Evolutionary conservation across 2,113 vertebrate genomes (phyloP).

Genomic region (Lonchura striata): DNA sequence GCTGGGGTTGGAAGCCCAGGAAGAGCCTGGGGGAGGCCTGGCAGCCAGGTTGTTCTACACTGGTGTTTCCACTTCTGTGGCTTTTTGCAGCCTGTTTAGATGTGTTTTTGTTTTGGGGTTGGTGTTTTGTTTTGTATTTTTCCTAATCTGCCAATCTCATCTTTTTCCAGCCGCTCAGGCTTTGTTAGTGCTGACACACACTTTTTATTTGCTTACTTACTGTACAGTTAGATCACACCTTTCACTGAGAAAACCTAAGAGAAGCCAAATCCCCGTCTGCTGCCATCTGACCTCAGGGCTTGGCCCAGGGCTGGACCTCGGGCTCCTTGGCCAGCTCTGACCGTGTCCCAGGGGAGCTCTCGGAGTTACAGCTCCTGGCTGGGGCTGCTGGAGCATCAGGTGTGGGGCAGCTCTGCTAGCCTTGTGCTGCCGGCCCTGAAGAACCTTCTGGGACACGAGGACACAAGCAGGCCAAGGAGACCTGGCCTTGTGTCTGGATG

Average conservation of each 20-base stretch:
- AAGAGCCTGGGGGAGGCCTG: background rate
- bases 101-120: background rate
- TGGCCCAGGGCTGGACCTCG: background rate
- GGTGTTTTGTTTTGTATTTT: background rate
- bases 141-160: background rate
- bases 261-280: background rate
- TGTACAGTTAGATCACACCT: background rate
- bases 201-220: background rate
- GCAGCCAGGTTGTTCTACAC: background rate
- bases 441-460: background rate
- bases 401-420: background rate
- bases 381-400: background rate
- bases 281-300: rapidly evolving
- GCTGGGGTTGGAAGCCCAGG: background rate
- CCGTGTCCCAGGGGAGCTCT: background rate
- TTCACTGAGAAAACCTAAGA: background rate
- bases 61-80: background rate
- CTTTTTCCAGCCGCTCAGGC: background rate
- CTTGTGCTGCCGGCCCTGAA: background rate
- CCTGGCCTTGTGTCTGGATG: background rate
- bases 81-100: background rate
- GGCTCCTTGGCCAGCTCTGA: background rate
- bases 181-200: background rate
- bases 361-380: rapidly evolving
- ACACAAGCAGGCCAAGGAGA: background rate